phyloP scores from a whole-genome alignment of 2,888 invertebrate species.

The Ennomos fuscantarius region DNA sequence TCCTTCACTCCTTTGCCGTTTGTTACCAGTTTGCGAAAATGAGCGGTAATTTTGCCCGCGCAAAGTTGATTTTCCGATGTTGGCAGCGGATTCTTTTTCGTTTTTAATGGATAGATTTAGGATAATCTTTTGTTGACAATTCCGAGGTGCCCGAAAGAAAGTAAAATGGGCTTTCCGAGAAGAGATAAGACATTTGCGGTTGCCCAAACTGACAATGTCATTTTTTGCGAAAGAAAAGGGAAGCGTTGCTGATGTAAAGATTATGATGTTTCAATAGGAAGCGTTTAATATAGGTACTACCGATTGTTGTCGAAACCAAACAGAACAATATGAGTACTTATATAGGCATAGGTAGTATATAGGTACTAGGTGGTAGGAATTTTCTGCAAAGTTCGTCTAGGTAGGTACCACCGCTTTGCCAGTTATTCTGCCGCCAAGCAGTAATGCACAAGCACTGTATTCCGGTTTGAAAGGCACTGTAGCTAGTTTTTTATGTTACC shows the following conservation, averaged over 20 bases:
- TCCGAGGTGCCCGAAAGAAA: slow-evolving; percentile 60
- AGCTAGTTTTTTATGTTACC: no score
- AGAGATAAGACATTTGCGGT: slow-evolving; percentile 49
- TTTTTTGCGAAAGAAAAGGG: slow-evolving; percentile 30
- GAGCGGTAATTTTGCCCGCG: slow-evolving; percentile 10
- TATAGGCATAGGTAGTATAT: no score
- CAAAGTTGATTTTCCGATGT: slow-evolving; percentile 30
- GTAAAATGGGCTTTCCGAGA: slow-evolving; percentile 64
- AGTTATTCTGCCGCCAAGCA: no score
- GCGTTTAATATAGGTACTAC: slow-evolving; percentile 17
- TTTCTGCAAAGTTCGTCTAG: no score
- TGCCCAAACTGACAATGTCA: slow-evolving; percentile 63
- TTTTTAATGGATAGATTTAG: slow-evolving; percentile 52
- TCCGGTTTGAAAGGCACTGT: no score
- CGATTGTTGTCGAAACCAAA: slow-evolving; percentile 5
- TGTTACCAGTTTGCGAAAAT: slow-evolving; percentile 30
- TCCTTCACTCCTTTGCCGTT: slow-evolving; percentile 43
- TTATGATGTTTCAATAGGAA: slow-evolving; percentile 26
- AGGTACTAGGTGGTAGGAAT: no score
- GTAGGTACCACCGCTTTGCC: no score
- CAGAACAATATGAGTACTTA: background rate
- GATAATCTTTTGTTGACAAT: slow-evolving; percentile 83
- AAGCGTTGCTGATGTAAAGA: slow-evolving; percentile 23
- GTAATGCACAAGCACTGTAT: no score
- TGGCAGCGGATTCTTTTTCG: slow-evolving; percentile 42